Percentiles rank a stretch among this genome's conserved stretches.
phyloP scores from a whole-genome alignment of 1,140 invertebrate genomes.

The Drosophila busckii region DNA sequence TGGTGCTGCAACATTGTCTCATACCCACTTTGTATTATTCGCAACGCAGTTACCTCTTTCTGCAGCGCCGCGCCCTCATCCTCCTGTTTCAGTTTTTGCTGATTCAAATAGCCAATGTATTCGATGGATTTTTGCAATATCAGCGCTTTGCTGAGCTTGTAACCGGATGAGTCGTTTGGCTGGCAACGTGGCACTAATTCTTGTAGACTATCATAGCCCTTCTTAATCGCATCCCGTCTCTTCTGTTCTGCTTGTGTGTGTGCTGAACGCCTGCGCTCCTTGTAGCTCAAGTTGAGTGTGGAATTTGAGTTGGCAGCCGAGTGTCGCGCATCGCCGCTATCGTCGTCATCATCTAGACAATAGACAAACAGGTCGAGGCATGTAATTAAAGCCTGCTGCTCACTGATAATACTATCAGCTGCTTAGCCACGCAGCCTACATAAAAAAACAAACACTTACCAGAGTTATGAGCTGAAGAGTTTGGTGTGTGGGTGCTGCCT shows the following conservation, averaged over 20 bases:
- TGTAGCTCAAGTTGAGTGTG: slow-evolving; percentile 93
- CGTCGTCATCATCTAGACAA: slow-evolving; percentile 84
- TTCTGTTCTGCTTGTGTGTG: slow-evolving; percentile 99
- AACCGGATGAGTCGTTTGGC: slow-evolving; percentile 88
- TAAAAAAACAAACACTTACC: slow-evolving; percentile 80
- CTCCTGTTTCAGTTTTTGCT: slow-evolving; percentile 96
- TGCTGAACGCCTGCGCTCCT: slow-evolving; percentile 94
- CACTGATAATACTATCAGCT: slow-evolving; percentile 40
- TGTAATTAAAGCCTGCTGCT: slow-evolving; percentile 41
- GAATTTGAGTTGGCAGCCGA: slow-evolving; percentile 64
- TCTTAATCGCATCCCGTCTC: slow-evolving; percentile 96
- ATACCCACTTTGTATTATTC: slow-evolving; percentile 96
- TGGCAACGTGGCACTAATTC: slow-evolving; percentile 94
- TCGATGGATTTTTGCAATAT: slow-evolving; percentile 95
- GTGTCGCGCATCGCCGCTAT: slow-evolving; percentile 85
- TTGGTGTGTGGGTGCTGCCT: slow-evolving; percentile 89
- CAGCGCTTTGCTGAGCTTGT: slow-evolving; percentile 97
- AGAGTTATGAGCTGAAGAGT: slow-evolving; percentile 92
- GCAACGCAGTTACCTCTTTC: slow-evolving; percentile 95
- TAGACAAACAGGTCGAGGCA: slow-evolving; percentile 21
- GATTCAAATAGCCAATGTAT: slow-evolving; percentile 93
- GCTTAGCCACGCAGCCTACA: slow-evolving; percentile 6
- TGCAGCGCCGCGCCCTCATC: slow-evolving; percentile 94
- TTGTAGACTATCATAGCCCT: slow-evolving; percentile 94
- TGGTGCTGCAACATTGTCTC: slow-evolving; percentile 97